phyloP scores from a whole-genome alignment of 2,888 invertebrate species.

The Molanna angustata region DNA sequence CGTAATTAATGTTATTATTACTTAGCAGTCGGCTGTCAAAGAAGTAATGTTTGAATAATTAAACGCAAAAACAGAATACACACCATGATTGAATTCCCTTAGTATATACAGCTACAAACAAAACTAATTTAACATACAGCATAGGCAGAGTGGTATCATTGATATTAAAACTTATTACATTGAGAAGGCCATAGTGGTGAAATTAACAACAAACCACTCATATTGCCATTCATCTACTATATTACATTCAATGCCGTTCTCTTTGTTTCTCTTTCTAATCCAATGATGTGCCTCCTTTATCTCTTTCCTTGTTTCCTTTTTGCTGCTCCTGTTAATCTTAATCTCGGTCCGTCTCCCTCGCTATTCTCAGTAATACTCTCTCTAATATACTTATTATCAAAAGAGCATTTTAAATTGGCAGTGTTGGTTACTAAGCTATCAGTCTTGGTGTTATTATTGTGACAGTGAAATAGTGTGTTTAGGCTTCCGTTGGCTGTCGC shows the following conservation, averaged over 20 bases:
- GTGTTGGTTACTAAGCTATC: slow-evolving; percentile 30
- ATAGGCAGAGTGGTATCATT: slow-evolving; percentile 32
- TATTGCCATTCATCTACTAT: neutral
- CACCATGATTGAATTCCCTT: slow-evolving; percentile 13
- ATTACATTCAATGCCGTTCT: slow-evolving; percentile 1
- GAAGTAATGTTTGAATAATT: slow-evolving; percentile 2
- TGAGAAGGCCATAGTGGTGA: slow-evolving; percentile 28
- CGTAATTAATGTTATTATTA: slow-evolving; percentile 23
- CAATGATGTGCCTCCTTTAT: slow-evolving; percentile 5
- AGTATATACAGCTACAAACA: slow-evolving; percentile 16
- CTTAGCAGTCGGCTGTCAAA: slow-evolving; percentile 22
- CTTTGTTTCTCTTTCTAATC: neutral
- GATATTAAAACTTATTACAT: slow-evolving; percentile 27
- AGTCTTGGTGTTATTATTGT: slow-evolving; percentile 32
- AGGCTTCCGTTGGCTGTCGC: slow-evolving; percentile 14
- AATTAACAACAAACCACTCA: slow-evolving; percentile 9
- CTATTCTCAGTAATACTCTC: slow-evolving; percentile 8
- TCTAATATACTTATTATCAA: slow-evolving; percentile 20
- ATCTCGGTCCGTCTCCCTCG: slow-evolving; percentile 45
- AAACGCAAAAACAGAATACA: slow-evolving; percentile 14
- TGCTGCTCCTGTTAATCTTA: slow-evolving; percentile 42
- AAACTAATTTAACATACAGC: slow-evolving; percentile 25
- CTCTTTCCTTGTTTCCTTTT: slow-evolving; percentile 42
- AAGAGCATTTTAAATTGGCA: slow-evolving; percentile 21
- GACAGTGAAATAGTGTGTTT: slow-evolving; percentile 17